Conservation (phyloP, 2,113 vertebrate species). For the Agapornis roseicollis region DNA sequence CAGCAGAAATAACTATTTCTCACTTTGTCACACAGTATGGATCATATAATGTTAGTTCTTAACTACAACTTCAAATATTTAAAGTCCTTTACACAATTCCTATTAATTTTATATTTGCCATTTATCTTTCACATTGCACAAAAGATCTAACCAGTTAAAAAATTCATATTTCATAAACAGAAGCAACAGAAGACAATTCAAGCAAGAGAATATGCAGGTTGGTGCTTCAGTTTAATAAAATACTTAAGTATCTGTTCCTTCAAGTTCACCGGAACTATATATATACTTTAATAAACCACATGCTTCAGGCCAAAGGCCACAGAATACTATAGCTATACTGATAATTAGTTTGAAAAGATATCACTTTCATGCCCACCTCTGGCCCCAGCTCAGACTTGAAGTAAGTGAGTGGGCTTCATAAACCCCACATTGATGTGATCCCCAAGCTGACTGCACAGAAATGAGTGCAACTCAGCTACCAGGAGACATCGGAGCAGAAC, state of each 20-base stretch:
- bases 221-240: not conserved
- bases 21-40: not conserved
- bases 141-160: not conserved
- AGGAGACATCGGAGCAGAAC: not conserved
- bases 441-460: not conserved
- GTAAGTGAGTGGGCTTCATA: accelerated
- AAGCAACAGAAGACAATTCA: not conserved
- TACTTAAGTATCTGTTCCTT: not conserved
- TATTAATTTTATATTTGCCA: constrained; percentile 1
- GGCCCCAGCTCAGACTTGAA: not conserved
- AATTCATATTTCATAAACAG: not conserved
- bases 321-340: not conserved
- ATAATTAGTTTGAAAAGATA: not conserved
- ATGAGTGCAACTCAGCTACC: accelerated
- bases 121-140: not conserved
- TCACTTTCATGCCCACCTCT: not conserved
- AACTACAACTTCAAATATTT: constrained; percentile 23
- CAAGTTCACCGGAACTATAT: not conserved
- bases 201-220: not conserved
- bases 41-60: constrained; percentile 6
- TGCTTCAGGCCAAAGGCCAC: not conserved
- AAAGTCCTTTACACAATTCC: not conserved
- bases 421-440: accelerated
- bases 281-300: not conserved
- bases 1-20: not conserved